These are phyloP conservation scores for Sarcophilus harrisii DNA, from an alignment of 2,797 vertebrate species.

Conservation along the genomic window DNA sequence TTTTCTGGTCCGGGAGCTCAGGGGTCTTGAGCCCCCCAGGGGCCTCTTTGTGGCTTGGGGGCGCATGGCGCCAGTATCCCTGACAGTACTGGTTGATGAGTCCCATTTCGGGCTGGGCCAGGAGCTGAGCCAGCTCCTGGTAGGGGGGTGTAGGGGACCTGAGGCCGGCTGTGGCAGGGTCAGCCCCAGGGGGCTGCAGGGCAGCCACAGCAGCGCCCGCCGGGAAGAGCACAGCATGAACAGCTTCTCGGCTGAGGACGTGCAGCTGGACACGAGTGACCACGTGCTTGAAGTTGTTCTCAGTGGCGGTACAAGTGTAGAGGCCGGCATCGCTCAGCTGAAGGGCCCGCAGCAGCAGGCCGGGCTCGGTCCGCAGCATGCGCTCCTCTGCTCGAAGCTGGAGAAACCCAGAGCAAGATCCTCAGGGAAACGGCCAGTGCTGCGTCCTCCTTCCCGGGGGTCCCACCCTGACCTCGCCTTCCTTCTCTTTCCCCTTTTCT, in stretches of 20 bases:
- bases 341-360: slow-evolving; percentile 94
- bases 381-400: slow-evolving; percentile 92
- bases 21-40: slow-evolving; percentile 89
- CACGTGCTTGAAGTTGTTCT: slow-evolving; percentile 98
- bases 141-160: slow-evolving; percentile 91
- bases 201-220: slow-evolving; percentile 63
- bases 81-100: slow-evolving; percentile 99
- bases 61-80: slow-evolving; percentile 95
- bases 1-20: slow-evolving; percentile 96
- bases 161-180: slow-evolving; percentile 63
- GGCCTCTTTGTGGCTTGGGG: slow-evolving; percentile 86
- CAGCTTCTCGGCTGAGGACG: slow-evolving; percentile 92
- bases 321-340: slow-evolving; percentile 93
- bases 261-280: slow-evolving; percentile 95
- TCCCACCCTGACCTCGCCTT: neutral
- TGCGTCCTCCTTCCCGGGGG: neutral
- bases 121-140: slow-evolving; percentile 97
- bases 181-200: slow-evolving; percentile 83
- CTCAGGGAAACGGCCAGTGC: slow-evolving; percentile 45
- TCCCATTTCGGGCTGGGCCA: slow-evolving; percentile 97
- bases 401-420: neutral
- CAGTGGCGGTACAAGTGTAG: slow-evolving; percentile 97
- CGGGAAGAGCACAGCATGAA: slow-evolving; percentile 91
- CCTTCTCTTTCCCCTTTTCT: neutral
- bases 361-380: slow-evolving; percentile 94